Conservation (phyloP, 2,888 invertebrate genomes). For the Conistra vaccinii region DNA sequence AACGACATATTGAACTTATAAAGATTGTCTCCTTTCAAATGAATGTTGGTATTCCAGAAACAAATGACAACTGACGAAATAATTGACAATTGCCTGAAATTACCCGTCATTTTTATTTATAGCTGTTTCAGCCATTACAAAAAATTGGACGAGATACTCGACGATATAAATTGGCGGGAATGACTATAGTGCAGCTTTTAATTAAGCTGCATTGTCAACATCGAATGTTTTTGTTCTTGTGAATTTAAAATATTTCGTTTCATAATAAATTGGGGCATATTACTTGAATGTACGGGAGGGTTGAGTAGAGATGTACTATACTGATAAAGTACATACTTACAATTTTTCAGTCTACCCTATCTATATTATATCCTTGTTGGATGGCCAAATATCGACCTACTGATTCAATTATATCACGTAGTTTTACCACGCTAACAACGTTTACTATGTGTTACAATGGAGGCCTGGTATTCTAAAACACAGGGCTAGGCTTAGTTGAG, state of each 20-base stretch:
- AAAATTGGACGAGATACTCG: constrained; percentile 36
- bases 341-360: background rate
- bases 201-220: constrained; percentile 46
- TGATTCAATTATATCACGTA: background rate
- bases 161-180: constrained; percentile 48
- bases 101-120: constrained; percentile 46
- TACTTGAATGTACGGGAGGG: background rate
- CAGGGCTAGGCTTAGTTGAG: no score
- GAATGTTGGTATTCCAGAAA: background rate
- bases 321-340: background rate
- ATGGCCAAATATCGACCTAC: background rate
- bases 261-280: constrained; percentile 11
- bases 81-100: constrained; percentile 27
- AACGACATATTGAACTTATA: constrained; percentile 25
- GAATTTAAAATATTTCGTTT: constrained; percentile 3
- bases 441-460: no score
- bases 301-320: background rate
- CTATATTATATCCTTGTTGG: background rate
- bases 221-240: constrained; percentile 17
- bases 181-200: constrained; percentile 38
- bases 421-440: no score
- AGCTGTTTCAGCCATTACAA: constrained; percentile 40
- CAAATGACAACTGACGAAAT: constrained; percentile 3
- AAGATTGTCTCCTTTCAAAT: constrained; percentile 3
- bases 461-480: no score